Conservation (phyloP, 2,113 vertebrate species). For the Chitala chitala region DNA sequence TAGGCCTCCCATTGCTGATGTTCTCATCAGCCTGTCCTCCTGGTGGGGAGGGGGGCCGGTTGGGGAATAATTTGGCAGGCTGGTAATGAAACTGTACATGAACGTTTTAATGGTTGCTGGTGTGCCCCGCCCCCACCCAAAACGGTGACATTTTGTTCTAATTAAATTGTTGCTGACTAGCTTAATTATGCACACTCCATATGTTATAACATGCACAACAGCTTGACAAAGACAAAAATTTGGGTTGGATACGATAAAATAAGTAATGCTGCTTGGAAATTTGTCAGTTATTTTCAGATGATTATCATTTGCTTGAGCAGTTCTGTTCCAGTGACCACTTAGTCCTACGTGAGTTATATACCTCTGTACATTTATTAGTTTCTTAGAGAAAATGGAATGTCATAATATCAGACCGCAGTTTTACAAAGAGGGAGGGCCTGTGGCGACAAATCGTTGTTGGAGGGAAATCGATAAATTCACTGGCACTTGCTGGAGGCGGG, state of each 20-base stretch:
- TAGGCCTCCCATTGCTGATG: conserved; percentile 10
- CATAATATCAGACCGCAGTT: background rate
- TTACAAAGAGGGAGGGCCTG: background rate
- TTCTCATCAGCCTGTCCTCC: conserved; percentile 10
- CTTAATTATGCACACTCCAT: conserved; percentile 12
- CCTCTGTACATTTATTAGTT: background rate
- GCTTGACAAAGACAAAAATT: background rate
- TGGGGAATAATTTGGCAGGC: background rate
- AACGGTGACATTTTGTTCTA: conserved; percentile 18
- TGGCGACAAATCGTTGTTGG: conserved; percentile 8
- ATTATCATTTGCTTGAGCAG: background rate
- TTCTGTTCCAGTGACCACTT: background rate
- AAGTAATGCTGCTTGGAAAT: conserved; percentile 1
- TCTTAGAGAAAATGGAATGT: conserved; percentile 6
- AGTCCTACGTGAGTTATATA: conserved; percentile 1
- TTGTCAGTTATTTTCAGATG: background rate
- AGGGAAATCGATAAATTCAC: conserved; percentile 6
- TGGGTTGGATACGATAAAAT: background rate
- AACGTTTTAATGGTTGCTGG: background rate
- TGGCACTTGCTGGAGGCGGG: background rate
- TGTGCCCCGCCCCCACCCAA: background rate
- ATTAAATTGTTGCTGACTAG: conserved; percentile 27
- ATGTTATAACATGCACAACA: background rate
- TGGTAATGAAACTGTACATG: conserved; percentile 3
- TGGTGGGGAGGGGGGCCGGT: background rate